Evolutionary conservation across 2,888 invertebrate genomes (phyloP).

Genomic region (Rhyacophila evoluta): DNA sequence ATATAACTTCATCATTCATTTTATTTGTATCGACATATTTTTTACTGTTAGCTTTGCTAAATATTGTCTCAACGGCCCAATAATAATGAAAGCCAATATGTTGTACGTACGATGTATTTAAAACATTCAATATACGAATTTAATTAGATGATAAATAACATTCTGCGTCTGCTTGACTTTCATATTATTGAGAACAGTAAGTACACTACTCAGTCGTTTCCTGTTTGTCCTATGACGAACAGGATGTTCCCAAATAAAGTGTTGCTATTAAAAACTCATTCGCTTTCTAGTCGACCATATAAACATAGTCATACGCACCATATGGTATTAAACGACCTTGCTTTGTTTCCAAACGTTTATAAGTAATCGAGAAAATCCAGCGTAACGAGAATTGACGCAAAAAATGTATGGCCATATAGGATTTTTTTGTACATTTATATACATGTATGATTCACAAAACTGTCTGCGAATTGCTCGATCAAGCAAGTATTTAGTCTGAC

Average conservation of each 20-base stretch:
- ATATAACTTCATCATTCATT: no score
- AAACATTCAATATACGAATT: no score
- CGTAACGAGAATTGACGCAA: background rate
- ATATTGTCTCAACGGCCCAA: no score
- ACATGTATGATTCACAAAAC: background rate
- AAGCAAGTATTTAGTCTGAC: no score
- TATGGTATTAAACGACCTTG: conserved; percentile 30
- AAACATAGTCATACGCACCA: conserved; percentile 3
- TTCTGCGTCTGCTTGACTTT: no score
- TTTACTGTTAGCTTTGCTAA: no score
- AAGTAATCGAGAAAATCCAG: background rate
- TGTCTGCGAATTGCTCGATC: background rate
- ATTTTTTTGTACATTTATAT: background rate
- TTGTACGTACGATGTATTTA: no score
- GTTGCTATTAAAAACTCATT: background rate
- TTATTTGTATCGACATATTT: no score
- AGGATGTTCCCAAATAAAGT: background rate
- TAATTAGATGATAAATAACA: no score
- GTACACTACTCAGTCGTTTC: background rate
- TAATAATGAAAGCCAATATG: no score
- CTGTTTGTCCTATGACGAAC: background rate
- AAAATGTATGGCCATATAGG: conserved; percentile 6
- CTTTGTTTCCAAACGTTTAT: conserved; percentile 16
- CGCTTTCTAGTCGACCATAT: background rate
- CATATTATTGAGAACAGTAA: no score